Evolutionary conservation across 1,140 invertebrate genomes (phyloP).

Genomic region (Pogonognathellus flavescens): DNA sequence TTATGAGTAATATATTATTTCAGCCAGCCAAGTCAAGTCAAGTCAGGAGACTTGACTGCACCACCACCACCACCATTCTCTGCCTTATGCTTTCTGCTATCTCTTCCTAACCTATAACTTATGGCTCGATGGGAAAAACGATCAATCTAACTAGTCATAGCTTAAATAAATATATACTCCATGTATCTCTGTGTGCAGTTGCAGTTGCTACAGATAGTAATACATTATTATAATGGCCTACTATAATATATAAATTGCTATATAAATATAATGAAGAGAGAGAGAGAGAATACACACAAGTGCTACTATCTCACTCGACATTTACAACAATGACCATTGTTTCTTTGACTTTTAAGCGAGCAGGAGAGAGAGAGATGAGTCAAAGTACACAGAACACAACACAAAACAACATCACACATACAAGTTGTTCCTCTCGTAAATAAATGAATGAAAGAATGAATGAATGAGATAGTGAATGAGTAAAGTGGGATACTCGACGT

Average conservation of each 20-base stretch:
- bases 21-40: slow-evolving; percentile 23
- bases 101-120: slow-evolving; percentile 16
- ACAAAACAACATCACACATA: slow-evolving; percentile 7
- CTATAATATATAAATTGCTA: too few species aligned
- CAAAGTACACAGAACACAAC: slow-evolving; percentile 2
- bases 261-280: background rate
- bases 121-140: slow-evolving; percentile 39
- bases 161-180: background rate
- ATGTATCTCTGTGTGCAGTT: background rate
- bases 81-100: slow-evolving; percentile 9
- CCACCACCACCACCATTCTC: background rate
- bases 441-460: slow-evolving; percentile 36
- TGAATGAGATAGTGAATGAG: slow-evolving; percentile 9
- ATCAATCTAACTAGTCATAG: slow-evolving; percentile 40
- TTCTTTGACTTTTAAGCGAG: slow-evolving; percentile 47
- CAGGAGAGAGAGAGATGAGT: slow-evolving; percentile 39
- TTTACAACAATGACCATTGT: slow-evolving; percentile 52
- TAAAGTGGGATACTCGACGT: background rate
- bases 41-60: background rate
- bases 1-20: slow-evolving; percentile 51
- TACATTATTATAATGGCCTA: too few species aligned
- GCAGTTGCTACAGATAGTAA: background rate
- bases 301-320: slow-evolving; percentile 38
- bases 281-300: slow-evolving; percentile 14
- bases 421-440: slow-evolving; percentile 1